These are phyloP conservation scores for Noturus placidus DNA, from an alignment of 2,113 vertebrate species.

Conservation along the genomic window DNA sequence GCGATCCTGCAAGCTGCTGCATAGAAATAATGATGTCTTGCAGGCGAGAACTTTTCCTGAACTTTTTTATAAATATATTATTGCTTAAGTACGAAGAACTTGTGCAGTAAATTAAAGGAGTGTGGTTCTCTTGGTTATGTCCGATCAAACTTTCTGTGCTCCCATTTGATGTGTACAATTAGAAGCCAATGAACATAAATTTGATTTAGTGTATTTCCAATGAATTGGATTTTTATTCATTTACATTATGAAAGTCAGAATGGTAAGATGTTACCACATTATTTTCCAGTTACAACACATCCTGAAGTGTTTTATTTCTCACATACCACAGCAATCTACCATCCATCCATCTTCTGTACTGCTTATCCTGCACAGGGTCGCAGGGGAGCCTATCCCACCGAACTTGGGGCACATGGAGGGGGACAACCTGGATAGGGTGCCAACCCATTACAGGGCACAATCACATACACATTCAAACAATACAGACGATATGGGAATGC, in stretches of 20 bases:
- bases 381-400: no score
- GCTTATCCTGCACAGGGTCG: no score
- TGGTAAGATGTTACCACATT: neutral
- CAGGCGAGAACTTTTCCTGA: conserved; percentile 9
- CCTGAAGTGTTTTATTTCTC: neutral
- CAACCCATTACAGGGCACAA: no score
- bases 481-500: no score
- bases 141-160: neutral
- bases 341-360: no score
- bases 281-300: neutral
- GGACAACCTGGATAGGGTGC: no score
- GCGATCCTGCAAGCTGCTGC: conserved; percentile 30
- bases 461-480: no score
- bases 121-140: neutral
- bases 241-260: neutral
- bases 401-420: no score
- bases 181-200: neutral
- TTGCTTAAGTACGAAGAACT: neutral
- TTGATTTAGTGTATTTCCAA: neutral
- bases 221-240: neutral
- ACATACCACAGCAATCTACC: neutral
- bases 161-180: neutral
- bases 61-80: conserved; percentile 8
- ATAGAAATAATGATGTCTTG: conserved; percentile 38
- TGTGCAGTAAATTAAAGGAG: neutral